phyloP scores from a whole-genome alignment of 2,888 invertebrate species.

The Idaea dimidiata region DNA sequence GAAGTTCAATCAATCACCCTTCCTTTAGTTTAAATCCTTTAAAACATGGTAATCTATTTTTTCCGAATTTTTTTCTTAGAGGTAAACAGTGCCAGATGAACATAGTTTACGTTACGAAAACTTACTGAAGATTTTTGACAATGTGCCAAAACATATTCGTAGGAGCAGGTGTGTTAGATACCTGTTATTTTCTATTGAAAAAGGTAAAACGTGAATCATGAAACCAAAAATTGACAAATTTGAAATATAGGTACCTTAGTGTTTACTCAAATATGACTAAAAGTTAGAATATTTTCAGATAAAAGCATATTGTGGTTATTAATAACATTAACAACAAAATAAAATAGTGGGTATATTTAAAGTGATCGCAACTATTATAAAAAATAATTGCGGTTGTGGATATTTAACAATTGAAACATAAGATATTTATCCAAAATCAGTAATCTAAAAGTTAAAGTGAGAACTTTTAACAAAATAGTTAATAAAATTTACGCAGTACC shows the following conservation, averaged over 20 bases:
- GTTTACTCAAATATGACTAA: no score
- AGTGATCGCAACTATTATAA: no score
- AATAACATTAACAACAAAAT: no score
- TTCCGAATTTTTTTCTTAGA: slow-evolving; percentile 1
- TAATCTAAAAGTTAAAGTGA: not conserved
- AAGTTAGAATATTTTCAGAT: no score
- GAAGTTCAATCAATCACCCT: no score
- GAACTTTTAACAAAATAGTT: not conserved
- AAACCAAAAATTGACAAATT: not conserved
- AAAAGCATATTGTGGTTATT: no score
- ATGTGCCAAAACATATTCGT: slow-evolving; percentile 42
- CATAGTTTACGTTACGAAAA: slow-evolving; percentile 4
- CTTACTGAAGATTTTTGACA: slow-evolving; percentile 34
- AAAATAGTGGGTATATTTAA: no score
- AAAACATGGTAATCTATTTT: not conserved
- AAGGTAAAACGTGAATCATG: not conserved
- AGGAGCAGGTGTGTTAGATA: slow-evolving; percentile 45
- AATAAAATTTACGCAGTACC: not conserved
- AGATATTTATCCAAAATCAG: not conserved
- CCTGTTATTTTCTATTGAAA: slow-evolving; percentile 47
- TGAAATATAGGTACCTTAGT: no score
- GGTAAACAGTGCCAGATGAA: slow-evolving; percentile 18
- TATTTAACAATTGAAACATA: no score
- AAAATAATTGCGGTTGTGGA: no score
- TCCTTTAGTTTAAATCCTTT: not conserved